Conservation (phyloP, 1,140 invertebrate species). For the Leucophenga varia region DNA sequence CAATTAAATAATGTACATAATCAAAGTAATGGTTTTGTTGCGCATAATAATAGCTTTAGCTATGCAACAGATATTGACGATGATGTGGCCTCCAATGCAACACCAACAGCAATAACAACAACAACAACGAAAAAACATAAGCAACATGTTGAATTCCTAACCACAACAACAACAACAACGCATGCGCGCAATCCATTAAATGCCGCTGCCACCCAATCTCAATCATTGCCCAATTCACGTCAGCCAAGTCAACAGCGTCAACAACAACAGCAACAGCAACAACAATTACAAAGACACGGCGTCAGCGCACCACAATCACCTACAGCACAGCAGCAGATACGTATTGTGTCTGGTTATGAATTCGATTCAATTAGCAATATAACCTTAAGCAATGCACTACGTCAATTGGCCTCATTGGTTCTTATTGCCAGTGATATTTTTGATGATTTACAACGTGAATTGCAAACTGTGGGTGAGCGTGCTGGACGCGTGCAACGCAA, state of each 20-base stretch:
- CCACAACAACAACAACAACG: slow-evolving; percentile 10
- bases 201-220: not conserved
- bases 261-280: slow-evolving; percentile 15
- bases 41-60: slow-evolving; percentile 14
- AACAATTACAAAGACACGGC: not conserved
- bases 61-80: slow-evolving; percentile 12
- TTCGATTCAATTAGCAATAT: slow-evolving; percentile 71
- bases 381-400: slow-evolving; percentile 70
- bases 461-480: slow-evolving; percentile 65
- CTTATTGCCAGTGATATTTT: slow-evolving; percentile 73
- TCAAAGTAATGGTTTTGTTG: slow-evolving; percentile 15
- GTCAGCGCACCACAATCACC: slow-evolving; percentile 38
- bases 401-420: slow-evolving; percentile 72
- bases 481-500: slow-evolving; percentile 63
- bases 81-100: no score
- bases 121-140: slow-evolving; percentile 9
- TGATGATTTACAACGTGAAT: slow-evolving; percentile 66
- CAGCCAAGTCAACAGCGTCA: slow-evolving; percentile 6
- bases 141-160: slow-evolving; percentile 19
- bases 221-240: not conserved
- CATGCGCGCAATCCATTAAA: slow-evolving; percentile 2
- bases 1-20: slow-evolving; percentile 1
- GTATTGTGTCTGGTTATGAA: slow-evolving; percentile 67
- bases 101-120: not conserved
- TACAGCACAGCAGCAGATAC: slow-evolving; percentile 19